These are phyloP conservation scores for Stenodema calcarata DNA, from an alignment of 2,888 invertebrate species.

Conservation along the genomic window DNA sequence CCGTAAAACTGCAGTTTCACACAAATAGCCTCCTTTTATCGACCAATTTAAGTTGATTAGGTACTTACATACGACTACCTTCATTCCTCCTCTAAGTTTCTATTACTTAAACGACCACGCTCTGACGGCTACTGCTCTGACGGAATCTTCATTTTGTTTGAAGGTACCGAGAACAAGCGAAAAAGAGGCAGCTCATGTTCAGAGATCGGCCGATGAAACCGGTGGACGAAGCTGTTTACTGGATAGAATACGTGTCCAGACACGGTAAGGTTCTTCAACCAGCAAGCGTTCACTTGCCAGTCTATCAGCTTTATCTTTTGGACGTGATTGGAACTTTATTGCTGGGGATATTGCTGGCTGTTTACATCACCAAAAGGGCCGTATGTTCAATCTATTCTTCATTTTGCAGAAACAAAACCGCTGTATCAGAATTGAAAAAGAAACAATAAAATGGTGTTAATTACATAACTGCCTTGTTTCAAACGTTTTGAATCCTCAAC, in stretches of 20 bases:
- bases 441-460: background rate
- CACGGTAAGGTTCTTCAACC: slow-evolving; percentile 52
- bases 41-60: no score
- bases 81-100: no score
- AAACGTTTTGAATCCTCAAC: no score
- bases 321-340: slow-evolving; percentile 28
- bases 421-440: background rate
- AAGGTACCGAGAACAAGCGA: slow-evolving; percentile 47
- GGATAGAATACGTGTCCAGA: slow-evolving; percentile 54
- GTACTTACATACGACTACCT: no score
- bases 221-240: slow-evolving; percentile 52
- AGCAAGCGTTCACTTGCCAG: slow-evolving; percentile 31
- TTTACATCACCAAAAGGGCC: background rate
- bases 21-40: no score
- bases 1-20: no score
- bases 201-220: slow-evolving; percentile 47
- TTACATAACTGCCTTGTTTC: no score
- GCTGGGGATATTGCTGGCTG: background rate
- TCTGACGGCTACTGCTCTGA: no score
- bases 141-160: no score
- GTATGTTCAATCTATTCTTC: background rate
- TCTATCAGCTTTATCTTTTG: slow-evolving; percentile 29
- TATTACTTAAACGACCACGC: no score
- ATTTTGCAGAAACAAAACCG: background rate
- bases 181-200: slow-evolving; percentile 46